Evolutionary conservation across 2,888 invertebrate species (phyloP), one percentile per base, ranked within the genome.

Genomic region (Agrotis ipsilon): DNA sequence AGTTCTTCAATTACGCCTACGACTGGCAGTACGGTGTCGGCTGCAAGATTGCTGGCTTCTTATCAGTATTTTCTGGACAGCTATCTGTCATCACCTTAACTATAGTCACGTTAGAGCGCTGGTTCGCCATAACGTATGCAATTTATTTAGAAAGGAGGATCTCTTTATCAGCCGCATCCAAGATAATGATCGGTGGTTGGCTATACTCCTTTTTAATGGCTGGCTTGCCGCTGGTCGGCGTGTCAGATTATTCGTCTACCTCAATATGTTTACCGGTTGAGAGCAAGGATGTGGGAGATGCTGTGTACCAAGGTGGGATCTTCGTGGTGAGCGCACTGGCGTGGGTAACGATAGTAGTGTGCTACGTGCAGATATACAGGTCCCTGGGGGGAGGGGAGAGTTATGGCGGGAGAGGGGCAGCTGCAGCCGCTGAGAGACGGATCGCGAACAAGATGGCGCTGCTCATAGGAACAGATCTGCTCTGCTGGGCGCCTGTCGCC

Each of bases 381-480:
- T 98, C 98, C 60, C 94, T 98, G 74, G 97, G 98, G 0, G 97
- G 97, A 48, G 97, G 97, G 0, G 96, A 98, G 32, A 96, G 94
- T 67, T 98, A 97, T 78, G 97, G 97, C 0, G 96, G 96, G 13
- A 96, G 91, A 94, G 97, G 70, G 87, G 97, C 92, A 94, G 98
- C 92, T 90, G 98, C 81, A 85, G 98, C 84, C 57, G 97, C 88
- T 94, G 98, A 84, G 97, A 98, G 95, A 94, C 97, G 98, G 0
- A 97, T 98, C 27, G 98, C 98, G 45, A 98, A 98, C 90, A 98
- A 98, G 89, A 99, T 99, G 98, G 98, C 98, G 0, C 93, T 99
- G n/a, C 96, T 99, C 49, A 98, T 98, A 6, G 98, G 98, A 81
- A 98, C 98, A 0, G 98, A 99, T 92, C 97, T 98, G 86, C 97